Evolutionary conservation across 2,797 vertebrate genomes (phyloP), one percentile per base, ranked within the genome.

Genomic region (Silurus lanzhouensis): DNA sequence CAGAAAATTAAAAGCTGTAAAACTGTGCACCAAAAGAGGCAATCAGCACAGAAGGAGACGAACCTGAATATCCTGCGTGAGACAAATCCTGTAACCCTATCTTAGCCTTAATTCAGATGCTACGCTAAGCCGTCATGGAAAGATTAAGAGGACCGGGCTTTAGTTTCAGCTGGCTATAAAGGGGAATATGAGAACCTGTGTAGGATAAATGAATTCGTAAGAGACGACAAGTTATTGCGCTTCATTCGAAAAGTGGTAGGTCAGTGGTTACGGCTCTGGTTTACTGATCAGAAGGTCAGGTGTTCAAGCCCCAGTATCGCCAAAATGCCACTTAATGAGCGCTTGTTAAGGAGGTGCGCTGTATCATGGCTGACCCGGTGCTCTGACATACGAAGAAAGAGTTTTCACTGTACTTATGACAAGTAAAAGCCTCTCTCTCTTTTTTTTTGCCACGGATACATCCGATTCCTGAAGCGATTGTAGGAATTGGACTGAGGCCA

Each of bases 31-130:
- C 27, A 72, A 82, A 82, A 84, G 22, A 25, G 44, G 38, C 75
- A 57, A 25, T 17, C 25, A 63, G 64, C 22, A 66, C 61, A 60
- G 46, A 48, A 83, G 63, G 66, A 89, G 77, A 82, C 82, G 61
- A 78, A 60, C 64, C 71, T 38, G 13, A 84, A 77, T 7, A 74
- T 68, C 79, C 27, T 66, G 46, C 20, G 3, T 48, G 61, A 84
- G 75, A 76, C 46, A 81, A 61, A 71, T 79, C 66, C 74, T 72
- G 87, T 84, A 88, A 89, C 77, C 63, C 82, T 83, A 89, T 68
- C 84, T 75, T 80, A 76, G 52, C 86, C 84, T 13, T 72, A 80
- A 78, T 79, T 88, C 81, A 46, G 81, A 83, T 15, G 67, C 44
- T 3, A 75, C 1, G 17, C 60, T 38, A 63, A 87, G 86, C 80